phyloP scores from a whole-genome alignment of 2,888 invertebrate genomes.

The Idaea aversata region DNA sequence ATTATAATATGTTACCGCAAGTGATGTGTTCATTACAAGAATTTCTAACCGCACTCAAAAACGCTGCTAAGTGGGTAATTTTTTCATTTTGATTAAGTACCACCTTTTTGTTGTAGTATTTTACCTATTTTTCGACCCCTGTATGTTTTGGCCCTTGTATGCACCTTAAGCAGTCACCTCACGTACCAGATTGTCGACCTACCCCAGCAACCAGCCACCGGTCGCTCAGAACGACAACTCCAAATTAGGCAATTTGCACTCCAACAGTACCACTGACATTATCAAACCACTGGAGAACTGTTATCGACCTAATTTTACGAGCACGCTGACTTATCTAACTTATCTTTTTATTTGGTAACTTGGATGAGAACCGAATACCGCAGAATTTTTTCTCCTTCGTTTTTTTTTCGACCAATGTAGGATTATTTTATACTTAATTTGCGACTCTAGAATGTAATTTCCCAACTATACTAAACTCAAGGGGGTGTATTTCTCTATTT shows the following conservation, averaged over 20 bases:
- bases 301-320: conserved; percentile 9
- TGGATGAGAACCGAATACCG: too few species aligned
- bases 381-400: too few species aligned
- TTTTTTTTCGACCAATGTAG: too few species aligned
- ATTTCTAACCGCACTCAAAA: too few species aligned
- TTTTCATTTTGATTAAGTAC: conserved; percentile 1
- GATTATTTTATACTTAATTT: too few species aligned
- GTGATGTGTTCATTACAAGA: too few species aligned
- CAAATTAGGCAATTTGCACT: conserved; percentile 20
- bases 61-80: neutral
- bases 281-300: conserved; percentile 18
- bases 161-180: conserved; percentile 1
- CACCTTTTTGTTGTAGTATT: neutral
- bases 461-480: too few species aligned
- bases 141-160: neutral
- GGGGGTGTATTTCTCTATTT: too few species aligned
- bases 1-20: neutral
- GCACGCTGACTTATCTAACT: conserved; percentile 2
- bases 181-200: neutral
- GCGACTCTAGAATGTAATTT: too few species aligned
- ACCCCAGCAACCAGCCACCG: neutral
- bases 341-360: neutral
- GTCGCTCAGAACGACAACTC: conserved; percentile 3
- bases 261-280: conserved; percentile 17
- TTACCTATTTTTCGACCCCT: too few species aligned